Base-by-base conservation (phyloP, 2,888 invertebrate genomes). In the Euspilapteryx auroguttella region DNA sequence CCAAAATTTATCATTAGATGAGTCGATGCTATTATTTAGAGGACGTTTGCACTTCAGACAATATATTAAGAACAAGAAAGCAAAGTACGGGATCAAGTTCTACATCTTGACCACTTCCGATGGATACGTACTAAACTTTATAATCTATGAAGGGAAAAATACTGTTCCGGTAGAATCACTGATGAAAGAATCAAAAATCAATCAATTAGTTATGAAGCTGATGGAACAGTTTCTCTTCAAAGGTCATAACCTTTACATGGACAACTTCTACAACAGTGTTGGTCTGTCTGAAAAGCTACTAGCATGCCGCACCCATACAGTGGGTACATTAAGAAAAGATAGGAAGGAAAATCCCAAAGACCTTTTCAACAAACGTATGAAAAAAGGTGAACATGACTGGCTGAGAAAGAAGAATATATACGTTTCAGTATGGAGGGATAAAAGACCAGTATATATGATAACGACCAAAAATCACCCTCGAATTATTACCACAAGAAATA, bases 321-420 rank as follows among this genome's bases (percentile, higher is more conserved):
- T 31, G 24, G 43, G 42, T 14, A 45, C 43, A 12, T 30, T 43
- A 4, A 12, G 40, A 8, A n/a, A 12, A 14, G 39, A 43, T 30
- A 32, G 35, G 21, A 37, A 35, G 25, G 33, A 31, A n/a, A 39
- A 40, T 25, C 44, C 45, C 2, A 17, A 5, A 6, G 5, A 4
- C 13, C 17, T 42, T 22, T 29, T 35, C 14, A 28, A 30, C 12
- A 37, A 34, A 35, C 40, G 42, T 32, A 20, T 47, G 13, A 44
- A 42, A 27, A 45, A 37, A 33, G 41, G 41, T 27, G 41, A 48
- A 30, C 41, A 47, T 31, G 30, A 43, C 17, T 48, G 46, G 46
- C 28, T 25, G 28, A 34, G 44, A 10, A 44, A 45, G 28, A 37
- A 40, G 25, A 38, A 42, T 24, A 38, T 45, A 8, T 49, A 47